Percentiles rank a stretch among this genome's conserved stretches.
These are phyloP conservation scores for Xanthia togata DNA, from an alignment of 2,888 invertebrate genomes.

Conservation along the genomic window DNA sequence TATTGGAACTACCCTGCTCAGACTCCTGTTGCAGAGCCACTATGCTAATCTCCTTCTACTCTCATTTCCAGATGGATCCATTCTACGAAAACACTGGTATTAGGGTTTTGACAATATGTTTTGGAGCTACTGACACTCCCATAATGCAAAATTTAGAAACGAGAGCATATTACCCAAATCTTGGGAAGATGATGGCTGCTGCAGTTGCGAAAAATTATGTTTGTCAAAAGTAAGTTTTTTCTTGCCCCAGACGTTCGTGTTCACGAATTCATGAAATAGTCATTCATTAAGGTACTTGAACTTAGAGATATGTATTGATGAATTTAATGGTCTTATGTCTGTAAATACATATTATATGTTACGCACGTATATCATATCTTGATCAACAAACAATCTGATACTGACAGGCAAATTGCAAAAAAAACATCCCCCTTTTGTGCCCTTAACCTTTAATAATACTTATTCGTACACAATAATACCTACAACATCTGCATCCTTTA, in stretches of 20 bases:
- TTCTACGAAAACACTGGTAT: constrained; percentile 51
- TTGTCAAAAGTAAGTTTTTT: neutral
- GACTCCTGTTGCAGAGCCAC: too few species aligned
- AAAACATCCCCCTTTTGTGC: neutral
- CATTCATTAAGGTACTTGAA: neutral
- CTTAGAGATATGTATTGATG: neutral
- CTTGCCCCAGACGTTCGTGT: neutral
- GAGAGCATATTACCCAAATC: too few species aligned
- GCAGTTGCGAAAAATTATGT: constrained; percentile 61
- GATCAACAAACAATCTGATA: too few species aligned
- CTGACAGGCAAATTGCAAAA: neutral
- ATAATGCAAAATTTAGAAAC: too few species aligned
- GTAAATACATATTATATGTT: neutral
- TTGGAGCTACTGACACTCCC: constrained; percentile 49
- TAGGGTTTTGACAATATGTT: constrained; percentile 72
- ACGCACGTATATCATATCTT: neutral
- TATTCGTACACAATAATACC: too few species aligned
- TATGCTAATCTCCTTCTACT: too few species aligned
- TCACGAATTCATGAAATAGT: neutral
- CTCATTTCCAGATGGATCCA: too few species aligned
- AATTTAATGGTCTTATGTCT: neutral
- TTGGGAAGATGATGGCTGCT: neutral
- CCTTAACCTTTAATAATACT: too few species aligned
- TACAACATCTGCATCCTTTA: neutral
- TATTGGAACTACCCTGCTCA: too few species aligned